Percentiles rank a stretch among this genome's conserved stretches.
phyloP scores from a whole-genome alignment of 2,113 vertebrate genomes.

The Ammodramus savannarum region DNA sequence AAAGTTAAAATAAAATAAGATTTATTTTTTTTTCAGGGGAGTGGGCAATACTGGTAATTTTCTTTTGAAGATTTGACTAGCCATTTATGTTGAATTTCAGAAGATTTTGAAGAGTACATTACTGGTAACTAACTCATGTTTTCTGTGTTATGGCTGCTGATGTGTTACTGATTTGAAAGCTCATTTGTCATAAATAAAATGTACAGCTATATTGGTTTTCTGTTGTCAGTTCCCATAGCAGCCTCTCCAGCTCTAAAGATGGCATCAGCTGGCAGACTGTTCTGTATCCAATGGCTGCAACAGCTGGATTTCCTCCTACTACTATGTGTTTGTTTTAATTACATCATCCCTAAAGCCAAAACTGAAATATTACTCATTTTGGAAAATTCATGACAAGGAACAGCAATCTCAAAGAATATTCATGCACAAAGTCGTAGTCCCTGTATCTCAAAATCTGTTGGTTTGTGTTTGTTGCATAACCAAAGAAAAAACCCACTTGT shows the following conservation, averaged over 20 bases:
- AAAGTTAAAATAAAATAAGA: neutral
- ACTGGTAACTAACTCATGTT: neutral
- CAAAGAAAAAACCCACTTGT: neutral
- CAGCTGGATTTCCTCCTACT: constrained; percentile 47
- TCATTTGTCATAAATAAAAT: neutral
- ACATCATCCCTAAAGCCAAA: neutral
- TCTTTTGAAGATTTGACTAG: neutral
- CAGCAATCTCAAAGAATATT: neutral
- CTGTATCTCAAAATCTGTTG: neutral
- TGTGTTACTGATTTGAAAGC: neutral
- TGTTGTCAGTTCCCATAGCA: constrained; percentile 57
- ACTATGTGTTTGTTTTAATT: neutral
- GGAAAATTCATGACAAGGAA: neutral
- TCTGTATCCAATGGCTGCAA: constrained; percentile 30
- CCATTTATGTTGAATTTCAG: neutral
- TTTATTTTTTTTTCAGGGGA: neutral
- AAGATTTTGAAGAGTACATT: neutral
- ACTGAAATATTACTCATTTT: neutral
- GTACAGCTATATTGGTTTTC: neutral
- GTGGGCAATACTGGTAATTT: neutral
- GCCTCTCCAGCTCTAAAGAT: constrained; percentile 20
- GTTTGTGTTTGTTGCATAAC: neutral
- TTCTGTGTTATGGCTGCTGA: neutral
- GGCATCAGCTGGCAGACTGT: constrained; percentile 4
- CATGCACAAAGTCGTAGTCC: neutral